A percentile compares a stretch with the other conserved stretches of the same genome.
These are phyloP conservation scores for Psilopogon haemacephalus DNA, from an alignment of 2,113 vertebrate species.

Conservation along the genomic window DNA sequence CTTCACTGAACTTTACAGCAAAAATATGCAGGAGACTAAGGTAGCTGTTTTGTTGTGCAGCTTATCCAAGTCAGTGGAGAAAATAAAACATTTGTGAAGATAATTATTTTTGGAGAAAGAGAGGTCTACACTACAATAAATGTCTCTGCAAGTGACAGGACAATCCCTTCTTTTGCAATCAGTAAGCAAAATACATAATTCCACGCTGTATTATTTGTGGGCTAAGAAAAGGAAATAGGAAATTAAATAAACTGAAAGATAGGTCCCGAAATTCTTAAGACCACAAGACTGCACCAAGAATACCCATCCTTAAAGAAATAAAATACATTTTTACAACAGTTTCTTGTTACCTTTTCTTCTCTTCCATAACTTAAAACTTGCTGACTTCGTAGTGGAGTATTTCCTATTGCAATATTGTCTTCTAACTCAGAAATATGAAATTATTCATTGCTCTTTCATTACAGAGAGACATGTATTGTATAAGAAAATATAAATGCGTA, in stretches of 20 bases:
- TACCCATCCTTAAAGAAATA: background rate
- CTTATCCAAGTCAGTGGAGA: background rate
- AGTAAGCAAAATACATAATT: background rate
- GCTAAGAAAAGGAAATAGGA: background rate
- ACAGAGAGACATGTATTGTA: background rate
- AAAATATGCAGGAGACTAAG: background rate
- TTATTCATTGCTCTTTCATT: background rate
- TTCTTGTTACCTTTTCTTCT: constrained; percentile 14
- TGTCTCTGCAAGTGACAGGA: background rate
- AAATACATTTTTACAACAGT: background rate
- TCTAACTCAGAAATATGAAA: background rate
- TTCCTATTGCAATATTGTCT: background rate
- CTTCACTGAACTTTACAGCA: background rate
- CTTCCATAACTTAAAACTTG: constrained; percentile 12
- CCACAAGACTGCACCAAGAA: background rate
- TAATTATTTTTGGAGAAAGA: background rate
- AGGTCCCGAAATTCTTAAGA: background rate
- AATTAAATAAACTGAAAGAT: background rate
- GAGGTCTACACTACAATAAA: background rate
- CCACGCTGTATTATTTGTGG: background rate
- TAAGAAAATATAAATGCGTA: background rate
- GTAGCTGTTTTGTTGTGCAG: background rate
- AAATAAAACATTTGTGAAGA: background rate
- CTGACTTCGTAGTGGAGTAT: background rate
- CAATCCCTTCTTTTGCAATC: background rate